A percentile compares a stretch with the other conserved stretches of the same genome.
These are phyloP conservation scores for Empidonax traillii DNA, from an alignment of 2,113 vertebrate species.

Conservation along the genomic window DNA sequence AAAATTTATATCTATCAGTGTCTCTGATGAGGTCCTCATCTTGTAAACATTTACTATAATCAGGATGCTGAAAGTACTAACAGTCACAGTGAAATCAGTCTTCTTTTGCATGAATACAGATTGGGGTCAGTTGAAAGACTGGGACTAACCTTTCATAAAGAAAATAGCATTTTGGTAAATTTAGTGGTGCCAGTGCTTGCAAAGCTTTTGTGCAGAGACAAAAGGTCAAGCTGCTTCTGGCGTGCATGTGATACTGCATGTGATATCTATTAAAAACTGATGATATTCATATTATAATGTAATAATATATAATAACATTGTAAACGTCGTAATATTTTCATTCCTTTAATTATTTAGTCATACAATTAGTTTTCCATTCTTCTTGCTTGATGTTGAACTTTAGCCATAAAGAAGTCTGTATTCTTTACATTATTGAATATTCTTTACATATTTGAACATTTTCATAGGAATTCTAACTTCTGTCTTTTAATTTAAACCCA, in stretches of 20 bases:
- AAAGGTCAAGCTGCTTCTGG: background rate
- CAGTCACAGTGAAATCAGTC: background rate
- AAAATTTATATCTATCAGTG: background rate
- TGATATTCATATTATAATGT: background rate
- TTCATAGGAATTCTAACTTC: background rate
- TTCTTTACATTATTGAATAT: background rate
- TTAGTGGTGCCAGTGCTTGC: fast-evolving
- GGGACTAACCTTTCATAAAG: background rate
- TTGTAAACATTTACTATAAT: background rate
- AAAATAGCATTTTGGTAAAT: background rate
- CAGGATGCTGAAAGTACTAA: background rate
- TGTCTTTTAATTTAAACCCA: background rate
- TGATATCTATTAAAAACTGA: background rate
- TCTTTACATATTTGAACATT: background rate
- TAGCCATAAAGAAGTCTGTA: background rate
- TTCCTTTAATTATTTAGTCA: background rate
- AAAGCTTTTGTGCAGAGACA: background rate
- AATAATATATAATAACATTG: background rate
- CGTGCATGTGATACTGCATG: background rate
- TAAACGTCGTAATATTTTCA: background rate
- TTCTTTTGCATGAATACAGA: background rate
- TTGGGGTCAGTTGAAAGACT: background rate
- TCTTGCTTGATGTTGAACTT: background rate
- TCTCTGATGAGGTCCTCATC: background rate
- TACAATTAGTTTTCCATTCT: background rate